Evolutionary conservation across 2,113 vertebrate genomes (phyloP).

Genomic region (Notothenia rossii): DNA sequence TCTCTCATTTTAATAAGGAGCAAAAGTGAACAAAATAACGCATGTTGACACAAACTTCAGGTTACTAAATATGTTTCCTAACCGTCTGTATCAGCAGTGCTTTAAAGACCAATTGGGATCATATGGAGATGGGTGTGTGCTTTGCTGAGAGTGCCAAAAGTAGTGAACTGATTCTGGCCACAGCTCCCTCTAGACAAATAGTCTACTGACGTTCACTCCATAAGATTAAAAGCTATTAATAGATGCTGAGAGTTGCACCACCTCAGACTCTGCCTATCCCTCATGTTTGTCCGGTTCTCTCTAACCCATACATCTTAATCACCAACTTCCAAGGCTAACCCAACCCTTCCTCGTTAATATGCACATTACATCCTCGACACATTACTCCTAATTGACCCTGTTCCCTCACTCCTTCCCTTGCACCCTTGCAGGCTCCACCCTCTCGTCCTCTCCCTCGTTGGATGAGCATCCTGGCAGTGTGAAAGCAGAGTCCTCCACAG

Average conservation of each 20-base stretch:
- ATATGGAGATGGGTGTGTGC: no score
- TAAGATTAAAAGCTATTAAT: conserved; percentile 34
- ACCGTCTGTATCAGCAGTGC: no score
- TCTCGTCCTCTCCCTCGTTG: background rate
- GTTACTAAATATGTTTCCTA: no score
- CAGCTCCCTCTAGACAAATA: conserved; percentile 12
- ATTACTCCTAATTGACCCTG: conserved; percentile 29
- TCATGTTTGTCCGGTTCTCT: conserved; percentile 31
- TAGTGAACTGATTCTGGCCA: background rate
- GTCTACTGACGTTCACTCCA: background rate
- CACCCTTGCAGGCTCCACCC: conserved; percentile 26
- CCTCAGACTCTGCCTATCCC: background rate
- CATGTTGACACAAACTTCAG: no score
- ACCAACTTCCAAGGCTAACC: conserved; percentile 13
- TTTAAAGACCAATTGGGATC: no score
- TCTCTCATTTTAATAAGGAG: no score
- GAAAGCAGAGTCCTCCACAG: conserved; percentile 31
- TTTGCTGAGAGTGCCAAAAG: background rate
- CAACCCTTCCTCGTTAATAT: conserved; percentile 25
- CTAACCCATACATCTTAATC: conserved; percentile 36
- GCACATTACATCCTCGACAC: conserved; percentile 34
- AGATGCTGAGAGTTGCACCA: conserved; percentile 10
- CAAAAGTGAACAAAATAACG: no score
- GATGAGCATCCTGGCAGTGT: conserved; percentile 4
- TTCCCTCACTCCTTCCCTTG: conserved; percentile 11